These are phyloP conservation scores for Samia ricini DNA, from an alignment of 1,140 invertebrate genomes.

Conservation along the genomic window DNA sequence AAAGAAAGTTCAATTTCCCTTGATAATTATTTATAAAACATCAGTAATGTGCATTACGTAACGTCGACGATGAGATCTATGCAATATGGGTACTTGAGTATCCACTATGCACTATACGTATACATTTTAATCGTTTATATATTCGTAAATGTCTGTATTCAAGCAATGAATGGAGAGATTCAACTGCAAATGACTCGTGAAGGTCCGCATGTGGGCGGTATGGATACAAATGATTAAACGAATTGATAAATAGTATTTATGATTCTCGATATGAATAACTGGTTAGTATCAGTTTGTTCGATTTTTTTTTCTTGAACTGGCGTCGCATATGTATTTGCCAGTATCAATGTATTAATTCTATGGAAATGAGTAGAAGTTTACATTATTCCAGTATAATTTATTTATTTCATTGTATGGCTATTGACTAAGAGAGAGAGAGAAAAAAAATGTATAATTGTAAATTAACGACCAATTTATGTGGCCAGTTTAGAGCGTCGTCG, in stretches of 20 bases:
- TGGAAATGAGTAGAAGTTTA: too few relatives aligned
- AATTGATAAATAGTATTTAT: neutral
- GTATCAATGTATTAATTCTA: too few relatives aligned
- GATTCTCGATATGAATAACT: neutral
- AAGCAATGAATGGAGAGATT: neutral
- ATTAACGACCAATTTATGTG: too few relatives aligned
- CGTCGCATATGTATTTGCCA: too few relatives aligned
- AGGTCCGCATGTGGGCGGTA: neutral
- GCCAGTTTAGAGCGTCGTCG: too few relatives aligned
- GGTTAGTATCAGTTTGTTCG: neutral
- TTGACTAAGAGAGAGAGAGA: too few relatives aligned
- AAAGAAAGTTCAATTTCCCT: constrained; percentile 18
- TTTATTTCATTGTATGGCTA: too few relatives aligned
- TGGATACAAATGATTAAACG: neutral
- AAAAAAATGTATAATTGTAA: too few relatives aligned
- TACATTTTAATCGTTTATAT: neutral
- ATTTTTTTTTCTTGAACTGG: too few relatives aligned
- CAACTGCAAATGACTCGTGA: neutral
- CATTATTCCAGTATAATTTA: too few relatives aligned
- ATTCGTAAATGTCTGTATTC: neutral
- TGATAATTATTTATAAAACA: constrained; percentile 3
- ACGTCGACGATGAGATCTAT: neutral
- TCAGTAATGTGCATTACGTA: neutral
- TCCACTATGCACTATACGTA: too few relatives aligned
- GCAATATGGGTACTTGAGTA: neutral